Evolutionary conservation across 2,888 invertebrate species (phyloP), one percentile per base, ranked within the genome.

Genomic region (Shargacucullia verbasci): DNA sequence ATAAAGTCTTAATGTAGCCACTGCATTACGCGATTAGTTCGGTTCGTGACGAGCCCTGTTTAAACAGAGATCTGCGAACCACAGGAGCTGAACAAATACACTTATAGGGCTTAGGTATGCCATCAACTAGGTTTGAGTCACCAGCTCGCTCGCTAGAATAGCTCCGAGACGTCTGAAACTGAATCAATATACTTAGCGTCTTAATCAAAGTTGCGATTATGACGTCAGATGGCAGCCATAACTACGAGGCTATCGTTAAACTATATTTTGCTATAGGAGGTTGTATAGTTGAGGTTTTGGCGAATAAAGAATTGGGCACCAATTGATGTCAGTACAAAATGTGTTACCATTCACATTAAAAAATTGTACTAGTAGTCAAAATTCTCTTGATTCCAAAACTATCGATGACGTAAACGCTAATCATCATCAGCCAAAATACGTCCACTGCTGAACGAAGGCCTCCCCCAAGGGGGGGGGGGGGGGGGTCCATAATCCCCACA

Each of bases 21-120:
- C 44, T 76, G 71, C 75, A 79, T 86, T 84, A 82, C 79, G 46
- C 75, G 82, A 86, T 88, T 67, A n/a, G n/a, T n/a, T n/a, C n/a
- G 50, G 60, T 72, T 78, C 77, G 75, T 79, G 77, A 75, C 65
- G 49, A 47, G 58, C 48, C 52, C 70, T 78, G 73, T 67, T 66
- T 67, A 73, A 79, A 83, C 79, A 80, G 47, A 72, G 71, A 70
- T 73, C 68, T 63, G 57, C 14, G 47, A 52, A 35, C 48, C 49
- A 65, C 62, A 67, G 58, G 50, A 64, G 40, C 64, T 63, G 63
- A 43, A 34, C 53, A 74, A 71, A 73, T 64, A 72, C 14, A 35
- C 20, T 37, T 50, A 33, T 12, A 15, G 11, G 11, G 29, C 43
- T 56, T 53, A 49, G 57, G 14, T 48, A 27, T 49, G 25, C 37